Percentiles rank a stretch among this genome's conserved stretches.
Conservation (phyloP, 1,140 invertebrate genomes). For the Hypsibius dujardini region DNA sequence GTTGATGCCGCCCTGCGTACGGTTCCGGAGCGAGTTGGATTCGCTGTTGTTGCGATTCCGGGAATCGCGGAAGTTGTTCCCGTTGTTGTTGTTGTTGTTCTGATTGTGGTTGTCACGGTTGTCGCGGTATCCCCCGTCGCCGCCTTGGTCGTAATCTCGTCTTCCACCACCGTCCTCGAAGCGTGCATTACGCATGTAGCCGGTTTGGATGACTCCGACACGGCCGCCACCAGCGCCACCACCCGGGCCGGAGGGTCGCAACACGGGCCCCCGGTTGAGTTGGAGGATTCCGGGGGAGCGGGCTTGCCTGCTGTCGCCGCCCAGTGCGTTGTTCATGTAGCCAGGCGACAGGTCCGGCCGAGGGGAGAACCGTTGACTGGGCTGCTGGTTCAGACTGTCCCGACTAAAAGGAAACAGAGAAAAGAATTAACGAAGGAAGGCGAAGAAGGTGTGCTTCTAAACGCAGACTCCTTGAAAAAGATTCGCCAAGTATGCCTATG, state of each 20-base stretch:
- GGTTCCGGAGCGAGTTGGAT: background rate
- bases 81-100: no score
- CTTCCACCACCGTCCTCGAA: background rate
- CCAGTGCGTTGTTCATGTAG: background rate
- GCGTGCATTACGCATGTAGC: constrained; percentile 8
- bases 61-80: background rate
- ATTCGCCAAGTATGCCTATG: no score
- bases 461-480: no score
- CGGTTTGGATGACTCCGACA: background rate
- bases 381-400: background rate
- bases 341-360: background rate
- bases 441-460: no score
- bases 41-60: background rate
- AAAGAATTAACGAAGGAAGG: background rate
- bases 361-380: background rate
- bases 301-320: background rate
- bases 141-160: background rate
- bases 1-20: background rate
- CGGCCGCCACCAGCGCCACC: background rate
- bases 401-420: background rate
- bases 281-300: constrained; percentile 10
- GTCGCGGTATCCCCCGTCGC: background rate
- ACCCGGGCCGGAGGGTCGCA: background rate
- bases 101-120: background rate
- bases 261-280: background rate